phyloP scores from a whole-genome alignment of 2,888 invertebrate species.

The Thymelicus lineola region DNA sequence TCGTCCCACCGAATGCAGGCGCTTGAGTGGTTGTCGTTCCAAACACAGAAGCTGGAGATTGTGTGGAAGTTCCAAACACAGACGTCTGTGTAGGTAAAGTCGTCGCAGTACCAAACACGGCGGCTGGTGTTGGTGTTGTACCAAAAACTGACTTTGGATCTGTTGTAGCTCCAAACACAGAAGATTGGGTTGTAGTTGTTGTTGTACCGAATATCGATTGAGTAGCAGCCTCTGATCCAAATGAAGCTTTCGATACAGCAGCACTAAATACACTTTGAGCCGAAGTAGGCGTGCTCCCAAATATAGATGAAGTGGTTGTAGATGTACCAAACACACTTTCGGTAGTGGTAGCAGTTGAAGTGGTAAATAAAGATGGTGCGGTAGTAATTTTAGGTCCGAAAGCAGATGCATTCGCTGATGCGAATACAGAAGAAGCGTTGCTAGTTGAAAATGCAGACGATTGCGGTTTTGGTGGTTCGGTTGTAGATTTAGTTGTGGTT shows the following conservation, averaged over 20 bases:
- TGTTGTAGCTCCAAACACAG: slow-evolving; percentile 44
- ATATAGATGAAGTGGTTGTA: slow-evolving; percentile 50
- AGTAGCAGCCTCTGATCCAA: slow-evolving; percentile 52
- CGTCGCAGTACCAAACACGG: slow-evolving; percentile 48
- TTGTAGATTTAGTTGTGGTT: slow-evolving; percentile 18
- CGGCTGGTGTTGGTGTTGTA: slow-evolving; percentile 47
- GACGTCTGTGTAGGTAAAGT: slow-evolving; percentile 46
- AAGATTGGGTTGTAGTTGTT: slow-evolving; percentile 43
- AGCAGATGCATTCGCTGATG: slow-evolving; percentile 41
- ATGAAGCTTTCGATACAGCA: slow-evolving; percentile 53
- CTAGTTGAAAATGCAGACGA: slow-evolving; percentile 43
- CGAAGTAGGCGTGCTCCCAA: slow-evolving; percentile 47
- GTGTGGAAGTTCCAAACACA: slow-evolving; percentile 43
- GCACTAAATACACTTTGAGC: slow-evolving; percentile 47
- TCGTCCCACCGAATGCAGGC: slow-evolving; percentile 49
- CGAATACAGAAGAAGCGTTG: slow-evolving; percentile 42
- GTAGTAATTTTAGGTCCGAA: slow-evolving; percentile 42
- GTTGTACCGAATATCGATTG: slow-evolving; percentile 40
- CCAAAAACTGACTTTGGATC: slow-evolving; percentile 46
- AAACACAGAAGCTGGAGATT: slow-evolving; percentile 52
- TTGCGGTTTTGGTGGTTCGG: slow-evolving; percentile 30
- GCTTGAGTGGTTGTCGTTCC: slow-evolving; percentile 43
- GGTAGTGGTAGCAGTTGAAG: slow-evolving; percentile 39
- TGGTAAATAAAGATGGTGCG: slow-evolving; percentile 49
- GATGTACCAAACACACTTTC: slow-evolving; percentile 43